Evolutionary conservation across 2,797 vertebrate species (phyloP).

Genomic region (Leptoclinus maculatus): DNA sequence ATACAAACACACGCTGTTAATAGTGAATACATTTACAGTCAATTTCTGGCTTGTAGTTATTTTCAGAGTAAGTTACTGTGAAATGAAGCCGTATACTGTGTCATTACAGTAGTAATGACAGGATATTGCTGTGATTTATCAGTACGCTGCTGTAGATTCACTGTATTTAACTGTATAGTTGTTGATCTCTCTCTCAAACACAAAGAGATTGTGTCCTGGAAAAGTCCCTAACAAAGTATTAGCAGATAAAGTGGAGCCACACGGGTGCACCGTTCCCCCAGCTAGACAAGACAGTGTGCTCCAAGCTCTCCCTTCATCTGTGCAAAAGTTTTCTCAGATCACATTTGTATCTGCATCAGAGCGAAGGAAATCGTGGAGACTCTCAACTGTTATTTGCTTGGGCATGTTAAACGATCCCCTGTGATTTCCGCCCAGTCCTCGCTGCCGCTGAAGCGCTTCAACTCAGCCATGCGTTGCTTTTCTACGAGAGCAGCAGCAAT

Average conservation of each 20-base stretch:
- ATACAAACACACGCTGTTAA: too few relatives aligned
- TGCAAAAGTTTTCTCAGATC: slow-evolving; percentile 22
- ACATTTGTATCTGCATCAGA: slow-evolving; percentile 21
- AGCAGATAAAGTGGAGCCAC: background rate
- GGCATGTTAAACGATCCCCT: slow-evolving; percentile 51
- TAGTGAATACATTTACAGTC: background rate
- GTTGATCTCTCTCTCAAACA: background rate
- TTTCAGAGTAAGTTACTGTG: background rate
- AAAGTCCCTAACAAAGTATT: background rate
- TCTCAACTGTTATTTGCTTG: slow-evolving; percentile 31
- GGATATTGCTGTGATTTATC: too few relatives aligned
- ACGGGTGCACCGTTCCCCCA: background rate
- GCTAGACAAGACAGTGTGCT: background rate
- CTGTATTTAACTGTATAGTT: too few relatives aligned
- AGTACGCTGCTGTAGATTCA: too few relatives aligned
- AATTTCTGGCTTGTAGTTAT: background rate
- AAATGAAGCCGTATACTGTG: too few relatives aligned
- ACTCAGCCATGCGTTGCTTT: slow-evolving; percentile 41
- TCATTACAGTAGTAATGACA: too few relatives aligned
- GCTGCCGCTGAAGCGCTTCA: background rate
- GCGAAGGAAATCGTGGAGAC: slow-evolving; percentile 12
- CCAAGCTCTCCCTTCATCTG: background rate
- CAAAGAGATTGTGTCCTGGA: background rate
- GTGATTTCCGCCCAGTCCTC: slow-evolving; percentile 29
- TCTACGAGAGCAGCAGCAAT: slow-evolving; percentile 25